Evolutionary conservation across 2,888 invertebrate species (phyloP), one percentile per base, ranked within the genome.

Genomic region (Hoplodrina blanda): DNA sequence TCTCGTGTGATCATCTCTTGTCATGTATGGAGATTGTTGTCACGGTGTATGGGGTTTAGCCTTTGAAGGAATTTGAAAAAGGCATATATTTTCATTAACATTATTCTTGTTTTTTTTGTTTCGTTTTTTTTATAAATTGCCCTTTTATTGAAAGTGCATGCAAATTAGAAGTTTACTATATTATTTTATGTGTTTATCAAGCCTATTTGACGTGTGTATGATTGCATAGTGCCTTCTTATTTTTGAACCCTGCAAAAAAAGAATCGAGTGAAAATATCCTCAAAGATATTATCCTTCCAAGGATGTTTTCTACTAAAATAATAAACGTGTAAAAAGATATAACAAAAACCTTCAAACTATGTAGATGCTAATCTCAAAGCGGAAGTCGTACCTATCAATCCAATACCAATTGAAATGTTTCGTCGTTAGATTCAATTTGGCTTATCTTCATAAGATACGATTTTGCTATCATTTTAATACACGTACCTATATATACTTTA

Each of bases 1-100:
- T 63, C 66, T 62, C 37, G 10, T 73, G 19, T 78, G 60, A 76
- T 76, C 74, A 62, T 73, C 62, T 78, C 54, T 49, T 46, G 54
- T 30, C 30, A 49, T 41, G 11, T 62, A 46, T 59, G n/a, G 7
- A 52, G 20, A 37, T 74, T 70, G 57, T 57, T 49, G 8, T 49
- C 11, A 41, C 44, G 50, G 30, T 52, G 33, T 41, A n/a, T 25
- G 25, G 4, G 11, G 15, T 37, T 7, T 1, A 37, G 37, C 11
- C 13, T 74, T 49, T 30, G 30, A 49, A 41, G 33, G 11, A n/a
- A 44, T 70, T 62, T 76, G 13, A n/a, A 19, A 49, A 50, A 8
- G 37, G 10, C 52, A 53, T 55, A 49, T 20, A 41, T 50, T 50
- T 64, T 33, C 50, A 64, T 50, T 10, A 19, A 17, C 13, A 0